Base-by-base conservation (phyloP, 2,888 invertebrate genomes). In the Melikaiella ostensackeni region DNA sequence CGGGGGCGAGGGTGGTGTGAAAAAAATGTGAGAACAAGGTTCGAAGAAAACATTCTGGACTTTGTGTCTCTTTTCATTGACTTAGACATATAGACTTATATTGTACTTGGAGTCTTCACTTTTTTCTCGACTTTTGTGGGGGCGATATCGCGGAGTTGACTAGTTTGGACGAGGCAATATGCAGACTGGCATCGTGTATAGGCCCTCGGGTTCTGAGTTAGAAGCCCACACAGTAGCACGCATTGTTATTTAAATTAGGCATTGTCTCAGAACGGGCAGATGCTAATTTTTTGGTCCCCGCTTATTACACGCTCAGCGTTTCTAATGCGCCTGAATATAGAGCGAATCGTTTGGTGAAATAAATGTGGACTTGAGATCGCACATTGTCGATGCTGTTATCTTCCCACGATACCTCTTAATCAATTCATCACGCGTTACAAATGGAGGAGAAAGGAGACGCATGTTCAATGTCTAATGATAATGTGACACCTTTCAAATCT, bases 241-340 rank as follows among this genome's bases (percentile, higher is more conserved):
- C 90, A 90, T 90, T 90, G 90, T 90, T 89, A 90, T 90, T 90
- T 89, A 90, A 90, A 90, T 90, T 88, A 90, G 87, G 85, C 88
- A 90, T 90, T 90, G 90, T 90, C 89, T 90, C 84, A 79, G 83
- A 79, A 80, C 82, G 77, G 86, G 88, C 86, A 86, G 88, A 90
- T 89, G 90, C 87, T 89, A 89, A 90, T 90, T 90, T 90, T 89
- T 90, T 83, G 85, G 85, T 85, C 84, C 82, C 86, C 85, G 86
- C 84, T 90, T 88, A 89, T 89, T 90, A 89, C 88, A 87, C 87
- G 86, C 88, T 85, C 84, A 86, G 86, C 86, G 89, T 89, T 88
- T 89, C 87, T 86, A 89, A 89, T 87, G 89, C 86, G 89, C 86
- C 85, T 85, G 86, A 86, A 90, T 90, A 84, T 89, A 87, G 90